Base-by-base conservation (phyloP, 1,140 invertebrate genomes). In the Reticulitermes speratus region DNA sequence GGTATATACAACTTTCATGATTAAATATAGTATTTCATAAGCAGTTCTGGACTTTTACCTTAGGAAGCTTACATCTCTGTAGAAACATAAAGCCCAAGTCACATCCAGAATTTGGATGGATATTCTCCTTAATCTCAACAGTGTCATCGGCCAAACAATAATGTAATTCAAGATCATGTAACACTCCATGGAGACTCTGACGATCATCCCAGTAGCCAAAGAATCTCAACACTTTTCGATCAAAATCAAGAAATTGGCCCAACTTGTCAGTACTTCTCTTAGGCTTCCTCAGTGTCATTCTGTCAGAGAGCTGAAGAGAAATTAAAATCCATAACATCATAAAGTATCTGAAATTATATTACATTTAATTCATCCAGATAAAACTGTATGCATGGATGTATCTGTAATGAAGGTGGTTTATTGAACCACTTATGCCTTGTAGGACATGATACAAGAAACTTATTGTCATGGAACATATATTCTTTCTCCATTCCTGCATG, bases 121-220 rank as follows among this genome's bases (percentile, higher is more conserved):
- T 92, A 5, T 94, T 93, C 91, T 96, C 97, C 87, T 96, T 95
- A 9, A 99, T 95, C 90, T 98, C 97, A 30, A 98, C 95, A 0
- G 97, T 98, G 89, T 97, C 96, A 90, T 99, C 97, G 0, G 95
- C 94, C 23, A 98, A 91, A 90, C 96, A 98, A 90, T 97, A 98
- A 90, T 94, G 93, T 11, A 97, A 91, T 88, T 96, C 94, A 8
- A 97, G 90, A 88, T 96, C 91, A 88, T 97, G 94, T n/a, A 97
- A 89, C 55, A 94, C 92, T 55, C 97, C 95, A 90, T 94, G 94
- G 88, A 95, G 93, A 52, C 92, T 94, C 7, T 94, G 92, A 16
- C 94, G 92, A 89, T 98, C 97, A 89, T 98, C 97, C 97, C 97
- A 98, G 88, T 97, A 97, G 44, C 95, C 97, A 88, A 94, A 95